Evolutionary conservation across 2,888 invertebrate genomes (phyloP).

Genomic region (Cetonia aurata): DNA sequence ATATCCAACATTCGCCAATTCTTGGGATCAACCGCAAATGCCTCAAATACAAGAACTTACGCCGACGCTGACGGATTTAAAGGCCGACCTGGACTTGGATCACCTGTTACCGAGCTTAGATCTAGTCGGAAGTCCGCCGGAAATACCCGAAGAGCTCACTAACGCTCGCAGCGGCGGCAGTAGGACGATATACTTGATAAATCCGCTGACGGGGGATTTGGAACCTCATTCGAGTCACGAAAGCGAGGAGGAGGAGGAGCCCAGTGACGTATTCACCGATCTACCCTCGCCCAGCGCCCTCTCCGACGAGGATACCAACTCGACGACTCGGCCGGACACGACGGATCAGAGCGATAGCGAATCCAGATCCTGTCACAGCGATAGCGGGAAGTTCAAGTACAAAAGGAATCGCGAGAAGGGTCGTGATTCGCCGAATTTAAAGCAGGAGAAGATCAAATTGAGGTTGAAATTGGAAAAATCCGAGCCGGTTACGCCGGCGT

Average conservation of each 20-base stretch:
- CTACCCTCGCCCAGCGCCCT: conserved; percentile 61
- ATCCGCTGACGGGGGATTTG: conserved; percentile 89
- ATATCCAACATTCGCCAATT: conserved; percentile 48
- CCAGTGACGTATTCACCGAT: conserved; percentile 65
- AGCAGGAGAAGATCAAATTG: conserved; percentile 83
- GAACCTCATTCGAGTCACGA: conserved; percentile 82
- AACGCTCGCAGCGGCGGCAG: conserved; percentile 25
- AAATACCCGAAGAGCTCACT: conserved; percentile 67
- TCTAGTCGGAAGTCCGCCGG: conserved; percentile 69
- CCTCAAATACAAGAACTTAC: conserved; percentile 63
- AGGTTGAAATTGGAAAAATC: conserved; percentile 86
- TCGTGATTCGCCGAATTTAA: conserved; percentile 62
- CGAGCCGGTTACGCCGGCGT: conserved; percentile 83
- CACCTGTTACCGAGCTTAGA: conserved; percentile 75
- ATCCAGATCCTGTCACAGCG: conserved; percentile 60
- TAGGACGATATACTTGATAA: conserved; percentile 85
- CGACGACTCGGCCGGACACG: conserved; percentile 67
- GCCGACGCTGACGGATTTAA: conserved; percentile 64
- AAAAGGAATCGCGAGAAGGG: conserved; percentile 57
- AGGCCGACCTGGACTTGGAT: conserved; percentile 71
- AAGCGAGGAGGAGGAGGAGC: conserved; percentile 67
- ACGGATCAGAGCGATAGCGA: conserved; percentile 65
- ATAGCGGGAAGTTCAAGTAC: conserved; percentile 60
- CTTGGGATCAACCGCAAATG: conserved; percentile 54
- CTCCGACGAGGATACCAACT: conserved; percentile 74